phyloP scores from a whole-genome alignment of 2,888 invertebrate species.

The Mycalesis mineus region DNA sequence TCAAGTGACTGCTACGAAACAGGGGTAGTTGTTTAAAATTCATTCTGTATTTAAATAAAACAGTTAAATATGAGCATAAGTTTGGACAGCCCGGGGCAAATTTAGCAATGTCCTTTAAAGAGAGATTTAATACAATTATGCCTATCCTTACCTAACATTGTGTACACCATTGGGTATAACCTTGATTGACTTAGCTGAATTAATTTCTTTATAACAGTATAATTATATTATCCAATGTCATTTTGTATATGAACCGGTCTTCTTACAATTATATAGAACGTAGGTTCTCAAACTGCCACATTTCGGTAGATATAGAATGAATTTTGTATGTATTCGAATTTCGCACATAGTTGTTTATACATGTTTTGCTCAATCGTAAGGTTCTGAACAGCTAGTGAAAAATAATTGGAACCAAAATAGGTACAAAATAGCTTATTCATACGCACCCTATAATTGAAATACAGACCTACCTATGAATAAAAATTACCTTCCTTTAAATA shows the following conservation, averaged over 20 bases:
- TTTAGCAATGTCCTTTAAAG: too few species aligned
- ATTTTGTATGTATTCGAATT: constrained; percentile 27
- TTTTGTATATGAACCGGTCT: neutral
- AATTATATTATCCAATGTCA: neutral
- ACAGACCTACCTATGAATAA: neutral
- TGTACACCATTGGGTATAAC: too few species aligned
- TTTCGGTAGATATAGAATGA: constrained; percentile 35
- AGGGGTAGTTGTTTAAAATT: too few species aligned
- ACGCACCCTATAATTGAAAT: neutral
- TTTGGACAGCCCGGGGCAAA: too few species aligned
- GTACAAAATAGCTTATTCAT: neutral
- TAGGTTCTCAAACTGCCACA: constrained; percentile 41
- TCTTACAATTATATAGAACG: constrained; percentile 38
- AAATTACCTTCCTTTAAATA: too few species aligned
- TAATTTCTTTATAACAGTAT: too few species aligned
- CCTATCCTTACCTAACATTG: too few species aligned
- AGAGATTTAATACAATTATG: too few species aligned
- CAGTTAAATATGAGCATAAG: too few species aligned
- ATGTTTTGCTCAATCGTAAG: constrained; percentile 27
- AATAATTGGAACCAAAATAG: neutral
- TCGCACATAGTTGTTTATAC: constrained; percentile 9
- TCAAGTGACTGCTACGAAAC: too few species aligned
- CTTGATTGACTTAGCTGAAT: too few species aligned
- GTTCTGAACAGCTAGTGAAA: neutral
- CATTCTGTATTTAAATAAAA: too few species aligned